Evolutionary conservation across 1,140 invertebrate species (phyloP), one percentile per base, ranked within the genome.

Genomic region (Zaprionus kolodkinae): DNA sequence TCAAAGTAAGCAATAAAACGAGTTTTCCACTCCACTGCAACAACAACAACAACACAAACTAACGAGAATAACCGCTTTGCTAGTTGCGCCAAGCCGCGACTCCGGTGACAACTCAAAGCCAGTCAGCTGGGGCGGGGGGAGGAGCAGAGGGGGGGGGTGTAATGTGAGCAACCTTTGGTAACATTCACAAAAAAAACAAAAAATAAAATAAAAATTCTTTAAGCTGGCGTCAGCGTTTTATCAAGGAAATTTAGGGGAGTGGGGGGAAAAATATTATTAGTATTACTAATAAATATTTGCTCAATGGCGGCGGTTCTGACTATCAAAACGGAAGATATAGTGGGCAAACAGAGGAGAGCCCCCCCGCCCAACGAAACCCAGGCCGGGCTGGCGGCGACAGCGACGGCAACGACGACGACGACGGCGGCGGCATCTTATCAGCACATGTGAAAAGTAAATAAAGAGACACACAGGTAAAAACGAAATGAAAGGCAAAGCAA

Each of bases 221-320:
- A 55, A 60, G 65, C 72, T 86, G 83, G 84, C 71, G 73, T 80
- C 68, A 79, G 76, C 74, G 65, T 61, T 85, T 86, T 82, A 87
- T 88, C 59, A 50, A 59, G 36, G 61, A 74, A 65, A 57, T 78
- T 63, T 45, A 62, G 64, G 64, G 40, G 52, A 66, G 21, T 21
- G 21, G 21, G 21, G 21, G 21, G 21, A 4, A 0, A 74, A 83
- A 71, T 73, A 87, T 79, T 79, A 87, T 83, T 84, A 71, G 48
- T 79, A 87, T 83, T 84, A 71, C 43, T 78, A 76, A 81, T 84
- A 84, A 84, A 87, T 88, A 89, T 87, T 88, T 88, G 74, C 75
- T 81, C 66, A 87, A 87, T 79, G 84, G 79, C 83, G 83, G 63
- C 61, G 43, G 50, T 52, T 38, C 13, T 60, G 27, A 30, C 65